Percentiles rank a stretch among this genome's conserved stretches.
phyloP scores from a whole-genome alignment of 2,113 vertebrate species.

The Cathartes aura region DNA sequence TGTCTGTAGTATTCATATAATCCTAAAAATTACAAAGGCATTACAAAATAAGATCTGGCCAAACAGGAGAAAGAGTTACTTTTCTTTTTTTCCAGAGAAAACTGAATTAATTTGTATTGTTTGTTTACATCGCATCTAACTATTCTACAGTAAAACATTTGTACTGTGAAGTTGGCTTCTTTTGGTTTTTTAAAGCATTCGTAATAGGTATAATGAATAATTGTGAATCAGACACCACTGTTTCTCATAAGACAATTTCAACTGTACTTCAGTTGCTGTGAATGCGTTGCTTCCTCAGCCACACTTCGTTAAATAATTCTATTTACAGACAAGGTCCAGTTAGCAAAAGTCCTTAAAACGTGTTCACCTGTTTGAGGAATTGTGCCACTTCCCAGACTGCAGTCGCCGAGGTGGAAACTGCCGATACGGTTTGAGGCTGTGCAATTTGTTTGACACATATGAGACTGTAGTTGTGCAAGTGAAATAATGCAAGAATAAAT shows the following conservation, averaged over 20 bases:
- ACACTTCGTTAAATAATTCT: background rate
- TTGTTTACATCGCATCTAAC: background rate
- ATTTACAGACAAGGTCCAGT: background rate
- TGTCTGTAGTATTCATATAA: background rate
- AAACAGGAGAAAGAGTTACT: background rate
- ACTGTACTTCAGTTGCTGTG: background rate
- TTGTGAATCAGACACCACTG: background rate
- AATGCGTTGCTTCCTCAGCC: background rate
- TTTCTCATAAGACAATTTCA: background rate
- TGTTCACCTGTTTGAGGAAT: background rate
- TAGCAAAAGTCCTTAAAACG: background rate
- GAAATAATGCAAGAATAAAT: conserved; percentile 21
- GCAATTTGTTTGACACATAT: background rate
- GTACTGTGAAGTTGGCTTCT: background rate
- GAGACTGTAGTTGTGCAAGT: background rate
- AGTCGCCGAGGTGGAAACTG: background rate
- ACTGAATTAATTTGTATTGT: background rate
- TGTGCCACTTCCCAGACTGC: background rate
- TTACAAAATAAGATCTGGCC: background rate
- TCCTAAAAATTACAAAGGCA: background rate
- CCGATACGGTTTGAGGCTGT: background rate
- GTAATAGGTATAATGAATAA: background rate
- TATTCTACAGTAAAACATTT: background rate
- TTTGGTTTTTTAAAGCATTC: background rate
- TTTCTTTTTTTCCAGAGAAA: background rate